These are phyloP conservation scores for Urocyon cinereoargenteus DNA, from an alignment of 2,797 vertebrate species.

Conservation along the genomic window DNA sequence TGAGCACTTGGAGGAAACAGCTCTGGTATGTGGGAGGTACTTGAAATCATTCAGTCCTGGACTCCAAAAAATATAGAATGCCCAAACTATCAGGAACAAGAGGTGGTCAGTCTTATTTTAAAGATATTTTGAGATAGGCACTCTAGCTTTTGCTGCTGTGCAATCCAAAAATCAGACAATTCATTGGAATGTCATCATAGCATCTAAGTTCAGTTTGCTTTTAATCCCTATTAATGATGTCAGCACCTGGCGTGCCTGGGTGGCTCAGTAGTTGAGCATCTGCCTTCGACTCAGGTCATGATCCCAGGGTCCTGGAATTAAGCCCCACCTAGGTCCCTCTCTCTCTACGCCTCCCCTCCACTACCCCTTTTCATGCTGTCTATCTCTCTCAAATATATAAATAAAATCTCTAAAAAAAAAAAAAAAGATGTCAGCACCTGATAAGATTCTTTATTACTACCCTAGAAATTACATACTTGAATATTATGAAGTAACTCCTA, in stretches of 20 bases:
- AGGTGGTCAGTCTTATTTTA: not conserved
- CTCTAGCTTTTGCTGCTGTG: not conserved
- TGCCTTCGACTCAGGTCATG: no score
- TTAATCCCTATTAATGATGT: not conserved
- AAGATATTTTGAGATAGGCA: not conserved
- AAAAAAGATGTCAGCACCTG: not conserved
- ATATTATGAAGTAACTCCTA: not conserved
- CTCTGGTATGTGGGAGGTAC: not conserved
- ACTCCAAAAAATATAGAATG: not conserved
- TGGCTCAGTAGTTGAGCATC: no score
- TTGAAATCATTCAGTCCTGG: not conserved
- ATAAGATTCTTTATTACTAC: not conserved
- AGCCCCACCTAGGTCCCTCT: no score
- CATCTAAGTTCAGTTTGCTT: not conserved
- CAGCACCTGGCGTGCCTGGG: not conserved
- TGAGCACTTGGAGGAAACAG: slow-evolving; percentile 23
- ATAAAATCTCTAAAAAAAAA: no score
- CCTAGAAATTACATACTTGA: not conserved
- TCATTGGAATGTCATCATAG: not conserved
- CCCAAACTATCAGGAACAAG: not conserved
- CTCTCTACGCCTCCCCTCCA: no score
- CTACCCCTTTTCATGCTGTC: no score
- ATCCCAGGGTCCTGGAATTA: no score
- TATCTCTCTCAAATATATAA: no score
- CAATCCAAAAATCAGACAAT: not conserved